Percentiles rank a stretch among this genome's conserved stretches.
These are phyloP conservation scores for Meriones unguiculatus DNA, from an alignment of 2,113 vertebrate genomes.

Conservation along the genomic window DNA sequence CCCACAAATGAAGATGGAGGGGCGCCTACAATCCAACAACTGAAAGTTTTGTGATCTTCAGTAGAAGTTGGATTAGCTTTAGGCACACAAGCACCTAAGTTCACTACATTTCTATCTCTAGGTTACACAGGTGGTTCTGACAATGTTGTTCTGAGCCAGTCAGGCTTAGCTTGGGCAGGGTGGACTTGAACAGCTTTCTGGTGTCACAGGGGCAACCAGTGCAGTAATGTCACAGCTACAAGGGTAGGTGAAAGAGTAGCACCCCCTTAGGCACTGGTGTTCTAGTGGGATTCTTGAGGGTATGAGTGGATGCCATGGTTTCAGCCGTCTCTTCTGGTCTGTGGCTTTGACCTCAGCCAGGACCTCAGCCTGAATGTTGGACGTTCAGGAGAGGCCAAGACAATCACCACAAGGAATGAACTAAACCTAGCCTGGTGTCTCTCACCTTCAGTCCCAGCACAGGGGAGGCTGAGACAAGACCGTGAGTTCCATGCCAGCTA, in stretches of 20 bases:
- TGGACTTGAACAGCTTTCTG: neutral
- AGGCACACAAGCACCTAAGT: neutral
- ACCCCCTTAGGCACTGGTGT: neutral
- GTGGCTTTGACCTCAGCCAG: too few species aligned
- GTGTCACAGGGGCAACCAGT: neutral
- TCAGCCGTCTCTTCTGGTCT: neutral
- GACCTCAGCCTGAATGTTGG: neutral
- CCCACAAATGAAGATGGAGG: neutral
- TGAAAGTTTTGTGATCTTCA: too few species aligned
- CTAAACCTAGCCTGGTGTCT: neutral
- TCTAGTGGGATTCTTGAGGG: neutral
- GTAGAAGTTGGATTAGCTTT: neutral
- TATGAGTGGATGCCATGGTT: rapidly evolving
- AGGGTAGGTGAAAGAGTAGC: neutral
- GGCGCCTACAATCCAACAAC: neutral
- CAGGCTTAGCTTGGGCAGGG: neutral
- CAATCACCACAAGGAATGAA: neutral
- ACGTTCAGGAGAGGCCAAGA: neutral
- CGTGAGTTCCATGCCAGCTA: neutral
- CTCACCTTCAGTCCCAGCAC: neutral
- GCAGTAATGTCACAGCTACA: neutral
- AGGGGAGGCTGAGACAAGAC: neutral
- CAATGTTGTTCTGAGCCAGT: neutral
- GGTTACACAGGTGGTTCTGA: too few species aligned
- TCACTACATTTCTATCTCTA: neutral